Evolutionary conservation across 2,888 invertebrate species (phyloP).

Genomic region (Azorinus chamasolen): DNA sequence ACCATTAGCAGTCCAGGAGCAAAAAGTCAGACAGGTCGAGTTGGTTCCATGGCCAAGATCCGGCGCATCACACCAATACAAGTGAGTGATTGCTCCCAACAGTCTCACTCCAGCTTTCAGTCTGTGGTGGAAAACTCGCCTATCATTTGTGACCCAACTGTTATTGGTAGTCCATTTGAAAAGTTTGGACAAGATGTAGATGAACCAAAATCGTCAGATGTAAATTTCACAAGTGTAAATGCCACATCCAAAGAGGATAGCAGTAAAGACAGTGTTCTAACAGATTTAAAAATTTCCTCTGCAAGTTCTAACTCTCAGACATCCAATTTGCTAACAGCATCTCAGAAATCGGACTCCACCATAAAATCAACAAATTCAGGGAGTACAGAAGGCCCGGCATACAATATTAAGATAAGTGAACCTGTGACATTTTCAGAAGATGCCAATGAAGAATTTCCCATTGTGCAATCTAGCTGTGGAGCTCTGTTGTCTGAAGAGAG

Average conservation of each 20-base stretch:
- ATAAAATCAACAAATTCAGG: not conserved
- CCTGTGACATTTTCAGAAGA: slow-evolving; percentile 55
- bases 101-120: slow-evolving; percentile 45
- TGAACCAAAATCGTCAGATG: no score
- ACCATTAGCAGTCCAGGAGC: slow-evolving; percentile 30
- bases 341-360: slow-evolving; percentile 18
- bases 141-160: slow-evolving; percentile 32
- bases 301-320: slow-evolving; percentile 1
- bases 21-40: slow-evolving; percentile 6
- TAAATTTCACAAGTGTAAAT: no score
- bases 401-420: slow-evolving; percentile 26
- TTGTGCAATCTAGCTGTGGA: not conserved
- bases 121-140: slow-evolving; percentile 55
- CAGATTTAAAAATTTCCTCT: not conserved
- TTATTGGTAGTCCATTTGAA: not conserved
- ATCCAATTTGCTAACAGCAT: not conserved
- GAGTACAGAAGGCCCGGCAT: not conserved
- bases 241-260: no score
- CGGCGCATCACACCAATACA: slow-evolving; percentile 60
- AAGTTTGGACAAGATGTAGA: no score
- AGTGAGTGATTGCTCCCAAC: slow-evolving; percentile 20
- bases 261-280: not conserved
- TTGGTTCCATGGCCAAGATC: slow-evolving; percentile 25
- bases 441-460: slow-evolving; percentile 55
- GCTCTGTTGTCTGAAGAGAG: slow-evolving; percentile 49